Evolutionary conservation across 2,797 vertebrate genomes (phyloP), one percentile per base, ranked within the genome.

Genomic region (Sphenopsis melanotis): DNA sequence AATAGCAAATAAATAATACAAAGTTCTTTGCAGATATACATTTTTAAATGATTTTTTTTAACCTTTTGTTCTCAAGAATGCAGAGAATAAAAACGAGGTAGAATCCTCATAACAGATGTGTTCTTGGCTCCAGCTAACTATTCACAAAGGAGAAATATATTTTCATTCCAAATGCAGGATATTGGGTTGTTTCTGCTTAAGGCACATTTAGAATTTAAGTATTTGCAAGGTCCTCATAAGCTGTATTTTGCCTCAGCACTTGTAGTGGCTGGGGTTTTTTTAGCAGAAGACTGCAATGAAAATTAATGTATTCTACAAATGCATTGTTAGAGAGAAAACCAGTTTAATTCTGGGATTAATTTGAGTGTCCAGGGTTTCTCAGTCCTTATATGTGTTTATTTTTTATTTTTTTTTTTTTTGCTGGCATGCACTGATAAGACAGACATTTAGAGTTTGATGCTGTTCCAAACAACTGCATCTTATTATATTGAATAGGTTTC

Each of bases 141-240:
- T 87, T 95, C 92, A 87, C 93, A 95, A 83, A 95, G 93, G 94
- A 92, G 72, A 92, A 96, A 94, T 95, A 94, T 88, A 94, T 89
- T 96, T 95, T 90, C 44, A 85, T 92, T 87, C 93, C 59, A 91
- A 88, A 91, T 92, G 32, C 70, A 94, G 82, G 91, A 91, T 84
- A 96, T 92, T 93, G 76, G 42, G 9, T 89, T 90, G 78, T 96
- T 94, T 94, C 93, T 93, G 78, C 69, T 90, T 83, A 94, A 94
- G 83, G 86, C 76, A 93, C 29, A 92, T 94, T 89, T 89, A 83
- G 23, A 78, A n/a, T 91, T 83, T 92, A 93, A 93, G 75, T 61
- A 81, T 92, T 94, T 93, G 34, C 74, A 95, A 75, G 49, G 92
- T 90, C 22, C 44, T 78, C 70, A 71, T 93, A 85, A 90, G 49